These are phyloP conservation scores for Mythimna pallens DNA, from an alignment of 2,888 invertebrate genomes.

Conservation along the genomic window DNA sequence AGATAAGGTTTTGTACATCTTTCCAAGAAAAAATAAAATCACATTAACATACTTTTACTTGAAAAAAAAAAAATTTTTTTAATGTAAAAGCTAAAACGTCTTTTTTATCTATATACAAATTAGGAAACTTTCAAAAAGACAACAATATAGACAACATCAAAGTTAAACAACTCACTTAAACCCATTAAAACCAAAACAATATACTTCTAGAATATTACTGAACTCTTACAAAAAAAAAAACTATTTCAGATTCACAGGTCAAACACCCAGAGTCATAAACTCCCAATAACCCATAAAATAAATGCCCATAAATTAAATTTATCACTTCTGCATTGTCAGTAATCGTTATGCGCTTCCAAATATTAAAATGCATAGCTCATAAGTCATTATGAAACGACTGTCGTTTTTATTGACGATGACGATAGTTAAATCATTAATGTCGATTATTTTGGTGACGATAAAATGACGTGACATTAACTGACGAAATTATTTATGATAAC, in stretches of 20 bases:
- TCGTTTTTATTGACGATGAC: slow-evolving; percentile 51
- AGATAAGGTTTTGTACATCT: not conserved
- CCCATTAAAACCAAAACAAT: no score
- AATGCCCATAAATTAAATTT: slow-evolving; percentile 52
- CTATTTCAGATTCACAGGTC: slow-evolving; percentile 9
- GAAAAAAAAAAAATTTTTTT: not conserved
- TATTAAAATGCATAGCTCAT: slow-evolving; percentile 47
- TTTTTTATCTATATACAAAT: not conserved
- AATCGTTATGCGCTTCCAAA: slow-evolving; percentile 37
- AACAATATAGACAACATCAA: not conserved
- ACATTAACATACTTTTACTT: no score
- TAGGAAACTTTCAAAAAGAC: slow-evolving; percentile 5
- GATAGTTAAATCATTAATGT: slow-evolving; percentile 53
- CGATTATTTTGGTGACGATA: slow-evolving; percentile 32
- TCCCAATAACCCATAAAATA: slow-evolving; percentile 35
- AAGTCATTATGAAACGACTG: slow-evolving; percentile 55
- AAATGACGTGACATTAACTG: slow-evolving; percentile 31
- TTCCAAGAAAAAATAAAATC: no score
- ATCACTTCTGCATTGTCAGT: slow-evolving; percentile 49
- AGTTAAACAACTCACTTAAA: not conserved
- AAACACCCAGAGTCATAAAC: slow-evolving; percentile 28
- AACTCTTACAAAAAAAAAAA: not conserved
- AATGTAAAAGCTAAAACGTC: not conserved
- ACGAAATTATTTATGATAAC: slow-evolving; percentile 3
- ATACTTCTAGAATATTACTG: no score